Conservation (phyloP, 2,797 vertebrate species). For the Onychomys arenicola region DNA sequence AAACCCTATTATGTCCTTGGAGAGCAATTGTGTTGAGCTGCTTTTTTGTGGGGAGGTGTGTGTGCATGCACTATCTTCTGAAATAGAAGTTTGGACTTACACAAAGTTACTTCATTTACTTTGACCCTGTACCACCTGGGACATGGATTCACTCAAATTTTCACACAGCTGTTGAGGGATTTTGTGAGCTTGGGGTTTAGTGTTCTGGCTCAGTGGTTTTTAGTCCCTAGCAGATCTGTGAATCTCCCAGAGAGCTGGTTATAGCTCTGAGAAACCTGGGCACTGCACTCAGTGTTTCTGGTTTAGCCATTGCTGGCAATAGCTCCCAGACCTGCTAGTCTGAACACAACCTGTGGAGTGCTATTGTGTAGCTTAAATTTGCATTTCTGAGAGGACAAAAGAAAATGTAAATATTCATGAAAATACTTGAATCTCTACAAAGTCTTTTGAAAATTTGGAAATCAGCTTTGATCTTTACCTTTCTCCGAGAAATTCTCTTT, state of each 20-base stretch:
- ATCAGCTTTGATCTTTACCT: background rate
- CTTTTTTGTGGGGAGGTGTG: background rate
- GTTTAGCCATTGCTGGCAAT: background rate
- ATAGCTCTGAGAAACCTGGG: background rate
- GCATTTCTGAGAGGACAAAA: background rate
- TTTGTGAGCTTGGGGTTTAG: background rate
- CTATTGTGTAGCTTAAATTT: background rate
- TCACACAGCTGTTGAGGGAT: background rate
- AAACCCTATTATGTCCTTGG: background rate
- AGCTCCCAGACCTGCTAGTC: background rate
- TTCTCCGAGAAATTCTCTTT: background rate
- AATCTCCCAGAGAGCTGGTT: background rate
- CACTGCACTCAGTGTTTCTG: background rate
- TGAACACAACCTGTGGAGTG: background rate
- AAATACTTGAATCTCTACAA: background rate
- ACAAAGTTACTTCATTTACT: background rate
- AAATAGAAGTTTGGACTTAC: background rate
- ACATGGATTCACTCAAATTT: background rate
- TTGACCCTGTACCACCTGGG: background rate
- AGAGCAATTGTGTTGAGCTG: background rate
- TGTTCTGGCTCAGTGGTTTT: background rate
- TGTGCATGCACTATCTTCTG: background rate
- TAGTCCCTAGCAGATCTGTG: background rate
- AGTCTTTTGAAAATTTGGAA: background rate
- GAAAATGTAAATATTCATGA: background rate